phyloP scores from a whole-genome alignment of 37 sponge, comb jelly and placozoan genomes.

The Bolinopsis microptera region DNA sequence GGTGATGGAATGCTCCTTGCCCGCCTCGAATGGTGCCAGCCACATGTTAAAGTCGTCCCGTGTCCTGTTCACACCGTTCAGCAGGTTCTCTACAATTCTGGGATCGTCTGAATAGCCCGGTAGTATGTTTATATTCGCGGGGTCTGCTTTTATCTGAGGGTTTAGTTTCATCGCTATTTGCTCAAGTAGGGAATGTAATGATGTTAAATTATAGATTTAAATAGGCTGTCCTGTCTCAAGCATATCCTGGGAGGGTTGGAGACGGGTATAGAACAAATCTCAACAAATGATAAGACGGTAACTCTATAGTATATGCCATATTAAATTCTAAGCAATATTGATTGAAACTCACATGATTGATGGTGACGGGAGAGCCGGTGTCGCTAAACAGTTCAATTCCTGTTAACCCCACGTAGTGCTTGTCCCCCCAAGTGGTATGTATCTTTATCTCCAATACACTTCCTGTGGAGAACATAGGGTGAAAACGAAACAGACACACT shows the following conservation, averaged over 20 bases:
- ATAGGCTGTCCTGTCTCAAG: neutral
- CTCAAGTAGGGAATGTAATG: neutral
- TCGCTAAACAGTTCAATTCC: constrained; percentile 89
- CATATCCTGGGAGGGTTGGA: neutral
- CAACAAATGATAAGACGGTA: too few relatives aligned
- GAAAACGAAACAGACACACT: too few relatives aligned
- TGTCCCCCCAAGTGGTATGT: constrained; percentile 92
- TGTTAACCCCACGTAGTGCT: constrained; percentile 91
- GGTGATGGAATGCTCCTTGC: constrained; percentile 75
- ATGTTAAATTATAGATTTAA: neutral
- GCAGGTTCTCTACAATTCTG: constrained; percentile 81
- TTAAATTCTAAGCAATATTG: too few relatives aligned
- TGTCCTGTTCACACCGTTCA: constrained; percentile 78
- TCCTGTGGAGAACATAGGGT: constrained; percentile 71
- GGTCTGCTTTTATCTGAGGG: constrained; percentile 86
- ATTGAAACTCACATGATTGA: constrained; percentile 74
- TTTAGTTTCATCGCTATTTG: too few relatives aligned
- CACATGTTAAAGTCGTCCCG: constrained; percentile 99
- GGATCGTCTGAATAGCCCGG: constrained; percentile 87
- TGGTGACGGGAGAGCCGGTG: constrained; percentile 71
- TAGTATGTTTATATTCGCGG: constrained; percentile 90
- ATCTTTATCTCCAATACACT: constrained; percentile 76
- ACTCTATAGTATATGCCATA: too few relatives aligned
- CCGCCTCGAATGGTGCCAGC: constrained; percentile 91
- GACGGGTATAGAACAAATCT: neutral